Percentiles rank a stretch among this genome's conserved stretches.
phyloP scores from a whole-genome alignment of 2,797 vertebrate species.

The Propithecus deckenii region DNA sequence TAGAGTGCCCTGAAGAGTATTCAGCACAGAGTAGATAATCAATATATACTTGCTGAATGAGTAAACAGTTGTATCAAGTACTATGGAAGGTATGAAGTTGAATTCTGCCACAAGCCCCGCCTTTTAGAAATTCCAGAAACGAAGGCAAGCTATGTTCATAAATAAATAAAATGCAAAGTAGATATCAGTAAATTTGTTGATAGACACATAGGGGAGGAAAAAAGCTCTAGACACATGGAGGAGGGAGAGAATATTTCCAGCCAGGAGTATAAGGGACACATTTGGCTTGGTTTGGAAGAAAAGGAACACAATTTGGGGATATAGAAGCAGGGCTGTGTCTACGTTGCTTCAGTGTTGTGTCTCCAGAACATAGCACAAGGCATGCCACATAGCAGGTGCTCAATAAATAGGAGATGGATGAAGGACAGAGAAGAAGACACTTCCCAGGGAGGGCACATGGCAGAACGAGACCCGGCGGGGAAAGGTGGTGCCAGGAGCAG shows the following conservation, averaged over 20 bases:
- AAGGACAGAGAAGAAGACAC: not conserved
- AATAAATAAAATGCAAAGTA: not conserved
- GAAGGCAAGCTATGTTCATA: not conserved
- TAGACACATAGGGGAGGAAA: not conserved
- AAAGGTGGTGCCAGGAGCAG: accelerated
- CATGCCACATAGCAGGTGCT: not conserved
- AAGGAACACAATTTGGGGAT: not conserved
- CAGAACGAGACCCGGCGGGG: accelerated
- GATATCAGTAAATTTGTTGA: not conserved
- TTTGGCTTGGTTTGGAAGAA: not conserved
- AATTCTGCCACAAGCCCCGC: not conserved
- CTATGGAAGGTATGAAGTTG: not conserved
- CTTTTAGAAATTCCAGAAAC: not conserved
- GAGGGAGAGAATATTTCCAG: not conserved
- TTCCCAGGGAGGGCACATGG: not conserved
- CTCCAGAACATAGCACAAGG: not conserved
- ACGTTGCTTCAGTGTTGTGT: not conserved
- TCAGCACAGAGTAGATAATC: not conserved
- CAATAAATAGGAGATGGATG: not conserved
- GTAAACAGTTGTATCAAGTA: not conserved
- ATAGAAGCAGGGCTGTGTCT: not conserved
- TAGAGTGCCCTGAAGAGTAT: not conserved
- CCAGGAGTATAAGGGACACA: not conserved
- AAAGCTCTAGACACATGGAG: not conserved
- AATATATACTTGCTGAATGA: not conserved